Base-by-base conservation (phyloP, 2,888 invertebrate genomes). In the Agonopterix alstromeriana region DNA sequence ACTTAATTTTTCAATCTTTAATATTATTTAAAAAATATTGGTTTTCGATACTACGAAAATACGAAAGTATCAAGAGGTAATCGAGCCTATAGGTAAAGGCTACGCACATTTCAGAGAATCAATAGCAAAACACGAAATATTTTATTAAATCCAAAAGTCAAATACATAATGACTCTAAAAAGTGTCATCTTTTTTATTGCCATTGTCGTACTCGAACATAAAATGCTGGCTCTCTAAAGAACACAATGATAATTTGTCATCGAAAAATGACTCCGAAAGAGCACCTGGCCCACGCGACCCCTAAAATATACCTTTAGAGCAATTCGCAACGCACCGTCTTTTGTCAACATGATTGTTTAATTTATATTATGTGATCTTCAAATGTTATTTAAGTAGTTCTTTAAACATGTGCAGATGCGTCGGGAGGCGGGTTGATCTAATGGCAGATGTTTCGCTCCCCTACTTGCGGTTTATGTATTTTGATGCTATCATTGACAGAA, bases 331-430 rank as follows among this genome's bases (percentile, higher is more conserved):
- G 82, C 83, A 67, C 73, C 72, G 73, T 76, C 75, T 75, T 73
- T 82, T 82, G 77, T 81, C 72, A 81, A 77, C 75, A 76, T 73
- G 80, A 74, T 79, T 83, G 81, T 88, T 86, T 84, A 85, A 86
- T 85, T 81, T 83, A 84, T 76, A 84, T 86, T 84, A 86, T 85
- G 83, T 86, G 82, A 85, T 85, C 83, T 84, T 83, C 70, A 70
- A 82, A 84, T 73, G 61, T 65, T 79, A 73, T 86, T 82, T 83
- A 84, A 87, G 84, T 82, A 83, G 82, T 82, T 85, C 75, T 83
- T 73, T 73, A 85, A 85, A 83, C 77, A 81, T 77, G 76, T 71
- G 78, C 82, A 84, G 83, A 83, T 83, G 84, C 60, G 55, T 51
- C 55, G 62, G 70, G 68, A 72, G 78, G 82, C 73, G 81, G 72